phyloP scores from a whole-genome alignment of 2,113 vertebrate genomes.

The Podarcis muralis region DNA sequence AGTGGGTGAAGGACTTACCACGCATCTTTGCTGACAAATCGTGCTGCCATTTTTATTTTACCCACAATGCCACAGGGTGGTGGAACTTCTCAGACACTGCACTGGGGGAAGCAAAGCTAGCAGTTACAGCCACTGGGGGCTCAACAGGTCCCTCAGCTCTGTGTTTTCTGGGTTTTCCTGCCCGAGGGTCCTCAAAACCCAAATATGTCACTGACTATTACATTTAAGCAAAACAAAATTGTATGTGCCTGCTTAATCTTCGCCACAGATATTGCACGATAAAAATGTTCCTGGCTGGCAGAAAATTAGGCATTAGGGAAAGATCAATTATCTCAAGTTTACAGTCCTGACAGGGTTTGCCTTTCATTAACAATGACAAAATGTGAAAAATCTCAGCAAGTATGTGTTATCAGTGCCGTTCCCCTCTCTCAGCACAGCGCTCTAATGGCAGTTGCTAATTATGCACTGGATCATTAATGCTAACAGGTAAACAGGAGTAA shows the following conservation, averaged over 20 bases:
- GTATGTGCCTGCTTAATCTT: constrained; percentile 24
- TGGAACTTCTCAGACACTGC: neutral
- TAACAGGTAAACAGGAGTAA: constrained; percentile 59
- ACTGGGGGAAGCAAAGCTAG: neutral
- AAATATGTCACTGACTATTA: constrained; percentile 36
- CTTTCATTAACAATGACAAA: constrained; percentile 57
- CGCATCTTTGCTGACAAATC: neutral
- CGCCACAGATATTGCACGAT: constrained; percentile 8
- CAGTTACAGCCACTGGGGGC: no score
- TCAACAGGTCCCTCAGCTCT: neutral
- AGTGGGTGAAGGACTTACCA: neutral
- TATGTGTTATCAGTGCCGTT: constrained; percentile 47
- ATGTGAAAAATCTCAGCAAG: neutral
- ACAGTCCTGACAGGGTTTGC: constrained; percentile 29
- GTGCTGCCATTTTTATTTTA: neutral
- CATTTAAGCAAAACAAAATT: neutral
- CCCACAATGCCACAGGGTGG: neutral
- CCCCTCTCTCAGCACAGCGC: constrained; percentile 27
- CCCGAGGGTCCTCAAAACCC: neutral
- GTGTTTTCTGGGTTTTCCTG: neutral
- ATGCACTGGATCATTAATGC: constrained; percentile 60
- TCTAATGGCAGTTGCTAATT: constrained; percentile 45
- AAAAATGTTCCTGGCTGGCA: constrained; percentile 34
- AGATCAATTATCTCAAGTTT: constrained; percentile 52
- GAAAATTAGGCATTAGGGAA: constrained; percentile 47